Conservation (phyloP, 1,140 invertebrate genomes). For the Macrosteles quadrilineatus region DNA sequence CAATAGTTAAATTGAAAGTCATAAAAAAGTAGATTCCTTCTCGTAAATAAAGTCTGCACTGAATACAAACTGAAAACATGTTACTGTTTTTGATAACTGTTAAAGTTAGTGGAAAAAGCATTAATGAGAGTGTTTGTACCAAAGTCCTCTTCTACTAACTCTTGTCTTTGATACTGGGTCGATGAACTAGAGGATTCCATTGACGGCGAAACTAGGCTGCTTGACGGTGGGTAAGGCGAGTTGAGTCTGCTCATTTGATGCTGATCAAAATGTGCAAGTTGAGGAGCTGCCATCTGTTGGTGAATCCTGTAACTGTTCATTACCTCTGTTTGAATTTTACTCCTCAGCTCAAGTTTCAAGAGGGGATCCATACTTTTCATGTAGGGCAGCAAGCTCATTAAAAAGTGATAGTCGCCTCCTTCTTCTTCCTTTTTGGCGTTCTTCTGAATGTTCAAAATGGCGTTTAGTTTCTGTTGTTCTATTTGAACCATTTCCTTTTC, state of each 20-base stretch:
- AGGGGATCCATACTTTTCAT: not conserved
- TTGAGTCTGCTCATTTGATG: not conserved
- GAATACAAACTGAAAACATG: not conserved
- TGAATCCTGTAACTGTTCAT: not conserved
- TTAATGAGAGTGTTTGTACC: not conserved
- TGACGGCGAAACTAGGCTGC: not conserved
- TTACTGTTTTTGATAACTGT: not conserved
- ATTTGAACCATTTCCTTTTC: not conserved
- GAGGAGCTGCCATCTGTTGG: not conserved
- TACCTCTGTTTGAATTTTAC: not conserved
- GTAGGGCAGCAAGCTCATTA: constrained; percentile 4
- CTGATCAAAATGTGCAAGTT: not conserved
- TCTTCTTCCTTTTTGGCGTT: not conserved
- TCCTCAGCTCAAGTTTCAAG: not conserved
- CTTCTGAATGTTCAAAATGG: constrained; percentile 9
- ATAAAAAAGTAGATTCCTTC: not conserved
- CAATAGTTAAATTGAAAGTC: not conserved
- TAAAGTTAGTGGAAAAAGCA: not conserved
- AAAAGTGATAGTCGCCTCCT: not conserved
- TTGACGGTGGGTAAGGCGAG: not conserved
- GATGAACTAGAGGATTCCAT: not conserved
- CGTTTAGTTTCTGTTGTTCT: not conserved
- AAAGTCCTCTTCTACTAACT: not conserved
- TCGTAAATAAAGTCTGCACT: not conserved
- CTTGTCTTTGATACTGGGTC: not conserved